Base-by-base conservation (phyloP, 2,113 vertebrate genomes). In the Perca schrenkii region DNA sequence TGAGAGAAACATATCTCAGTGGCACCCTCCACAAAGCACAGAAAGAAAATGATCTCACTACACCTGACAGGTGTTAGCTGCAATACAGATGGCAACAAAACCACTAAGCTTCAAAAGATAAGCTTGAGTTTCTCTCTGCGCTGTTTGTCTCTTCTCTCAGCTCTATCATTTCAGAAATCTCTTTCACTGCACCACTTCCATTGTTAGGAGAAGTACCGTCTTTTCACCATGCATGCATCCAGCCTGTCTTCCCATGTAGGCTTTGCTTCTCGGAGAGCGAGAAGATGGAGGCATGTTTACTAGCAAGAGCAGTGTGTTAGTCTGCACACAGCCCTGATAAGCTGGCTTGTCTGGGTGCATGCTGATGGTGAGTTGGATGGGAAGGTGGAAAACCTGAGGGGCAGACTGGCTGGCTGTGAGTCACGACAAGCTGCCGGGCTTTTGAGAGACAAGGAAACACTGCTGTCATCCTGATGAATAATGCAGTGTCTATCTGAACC, bases 61-160 rank as follows among this genome's bases (percentile, higher is more conserved):
- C 75, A 89, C 71, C 77, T 84, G 86, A 90, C 81, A 89, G 79
- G 79, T 80, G 90, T 62, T 43, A 69, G 77, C 77, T 80, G 77
- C 82, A 84, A 40, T 64, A 80, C 82, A 85, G 78, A 82, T 40
- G 67, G 77, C 71, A 76, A 70, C 54, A 68, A 86, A 84, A 80
- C 58, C 56, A 21, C 83, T 3, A 12, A 79, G 77, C 84, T 85
- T 85, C 76, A 90, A 77, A 43, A 43, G 40, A 43, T 43, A 43
- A 88, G 75, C 63, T 7, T 7, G 25, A 71, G 70, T 47, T 70
- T 58, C 67, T 74, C 14, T 43, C 47, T 22, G 73, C n/a, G 60
- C 60, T 68, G 36, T 65, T 66, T 43, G 40, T 67, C 47, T 69
- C 65, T 15, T 22, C 22, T 46, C 25, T 4, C 64, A 8, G 66